A percentile compares a stretch with the other conserved stretches of the same genome.
These are phyloP conservation scores for Luscinia megarhynchos DNA, from an alignment of 2,797 vertebrate species.

Conservation along the genomic window DNA sequence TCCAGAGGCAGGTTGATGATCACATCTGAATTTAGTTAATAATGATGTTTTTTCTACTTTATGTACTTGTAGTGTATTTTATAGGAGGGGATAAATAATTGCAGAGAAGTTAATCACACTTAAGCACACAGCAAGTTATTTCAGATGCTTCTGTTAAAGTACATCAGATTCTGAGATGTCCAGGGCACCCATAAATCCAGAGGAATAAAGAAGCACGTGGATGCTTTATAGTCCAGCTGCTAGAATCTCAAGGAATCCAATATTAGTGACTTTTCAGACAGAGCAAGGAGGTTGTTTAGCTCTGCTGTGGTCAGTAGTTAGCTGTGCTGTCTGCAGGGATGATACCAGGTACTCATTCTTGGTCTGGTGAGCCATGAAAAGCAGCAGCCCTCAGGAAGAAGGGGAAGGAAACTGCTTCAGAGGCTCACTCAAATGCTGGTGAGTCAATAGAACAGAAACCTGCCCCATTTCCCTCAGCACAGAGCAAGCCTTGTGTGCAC, in stretches of 20 bases:
- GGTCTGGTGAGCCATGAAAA: not conserved
- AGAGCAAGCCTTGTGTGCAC: not conserved
- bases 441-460: not conserved
- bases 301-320: not conserved
- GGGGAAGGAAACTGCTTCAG: not conserved
- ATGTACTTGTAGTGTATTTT: not conserved
- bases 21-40: not conserved
- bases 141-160: not conserved
- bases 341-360: not conserved
- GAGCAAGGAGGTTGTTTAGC: not conserved
- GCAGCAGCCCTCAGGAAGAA: not conserved
- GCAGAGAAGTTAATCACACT: not conserved
- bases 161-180: not conserved
- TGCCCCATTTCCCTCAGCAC: not conserved
- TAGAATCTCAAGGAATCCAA: not conserved
- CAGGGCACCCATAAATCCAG: not conserved
- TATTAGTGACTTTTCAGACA: not conserved
- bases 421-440: not conserved
- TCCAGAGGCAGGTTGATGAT: slow-evolving; percentile 2
- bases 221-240: not conserved
- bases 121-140: not conserved
- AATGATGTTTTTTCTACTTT: not conserved
- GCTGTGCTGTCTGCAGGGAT: not conserved
- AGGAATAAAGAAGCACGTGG: not conserved
- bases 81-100: not conserved